Conservation (phyloP, 1,140 invertebrate genomes). For the Brachystomella parvula region DNA sequence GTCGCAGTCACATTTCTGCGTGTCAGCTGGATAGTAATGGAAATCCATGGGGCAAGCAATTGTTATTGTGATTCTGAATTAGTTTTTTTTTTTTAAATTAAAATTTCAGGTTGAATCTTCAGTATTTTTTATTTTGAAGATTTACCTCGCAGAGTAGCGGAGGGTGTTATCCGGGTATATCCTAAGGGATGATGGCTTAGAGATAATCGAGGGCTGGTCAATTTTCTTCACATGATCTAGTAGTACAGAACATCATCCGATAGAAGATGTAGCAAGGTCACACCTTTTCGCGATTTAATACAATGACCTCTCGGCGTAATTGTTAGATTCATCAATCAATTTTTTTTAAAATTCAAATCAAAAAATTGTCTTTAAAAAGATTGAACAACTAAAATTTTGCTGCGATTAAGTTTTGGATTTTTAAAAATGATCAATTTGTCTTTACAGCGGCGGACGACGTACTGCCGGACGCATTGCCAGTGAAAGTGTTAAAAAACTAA, state of each 20-base stretch:
- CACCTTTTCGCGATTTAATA: no score
- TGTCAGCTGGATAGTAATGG: constrained; percentile 15
- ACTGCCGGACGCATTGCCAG: no score
- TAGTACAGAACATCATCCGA: not conserved
- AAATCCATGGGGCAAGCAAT: constrained; percentile 15
- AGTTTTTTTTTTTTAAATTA: no score
- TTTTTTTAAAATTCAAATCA: no score
- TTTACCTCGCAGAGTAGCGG: constrained; percentile 15
- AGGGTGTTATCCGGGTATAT: constrained; percentile 10
- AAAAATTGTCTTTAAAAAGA: no score
- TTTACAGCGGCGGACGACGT: no score
- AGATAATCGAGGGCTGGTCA: constrained; percentile 4
- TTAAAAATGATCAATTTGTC: no score
- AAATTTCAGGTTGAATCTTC: not conserved
- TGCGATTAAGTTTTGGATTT: no score
- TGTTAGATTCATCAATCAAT: no score
- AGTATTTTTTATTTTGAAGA: not conserved
- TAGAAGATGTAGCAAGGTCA: not conserved
- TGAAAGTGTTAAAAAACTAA: no score
- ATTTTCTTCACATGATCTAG: constrained; percentile 10
- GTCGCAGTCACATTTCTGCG: constrained; percentile 8
- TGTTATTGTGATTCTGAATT: constrained; percentile 10
- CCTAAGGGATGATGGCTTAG: constrained; percentile 8
- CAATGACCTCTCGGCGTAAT: no score
- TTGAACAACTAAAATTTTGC: no score